phyloP scores from a whole-genome alignment of 2,797 vertebrate genomes.

The Microctenopoma stevenorrisi region DNA sequence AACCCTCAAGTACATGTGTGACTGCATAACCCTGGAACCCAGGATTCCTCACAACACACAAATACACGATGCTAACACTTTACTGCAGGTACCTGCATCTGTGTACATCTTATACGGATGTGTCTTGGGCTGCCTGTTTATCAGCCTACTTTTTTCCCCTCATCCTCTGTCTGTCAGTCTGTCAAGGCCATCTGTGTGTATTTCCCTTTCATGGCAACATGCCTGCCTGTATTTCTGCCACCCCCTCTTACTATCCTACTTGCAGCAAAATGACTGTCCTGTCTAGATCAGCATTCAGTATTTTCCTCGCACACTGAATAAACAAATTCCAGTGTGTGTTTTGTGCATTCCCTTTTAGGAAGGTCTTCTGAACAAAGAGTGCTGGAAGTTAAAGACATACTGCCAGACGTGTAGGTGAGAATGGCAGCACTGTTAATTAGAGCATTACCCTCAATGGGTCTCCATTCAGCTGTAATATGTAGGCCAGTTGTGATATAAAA shows the following conservation, averaged over 20 bases:
- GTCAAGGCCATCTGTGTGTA: conserved; percentile 68
- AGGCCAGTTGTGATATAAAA: conserved; percentile 59
- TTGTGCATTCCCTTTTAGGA: conserved; percentile 36
- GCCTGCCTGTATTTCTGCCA: conserved; percentile 39
- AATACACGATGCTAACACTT: conserved; percentile 13
- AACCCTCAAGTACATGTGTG: background rate
- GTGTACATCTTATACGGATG: conserved; percentile 13
- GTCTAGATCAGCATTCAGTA: conserved; percentile 43
- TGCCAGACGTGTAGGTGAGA: conserved; percentile 48
- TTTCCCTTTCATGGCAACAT: conserved; percentile 63
- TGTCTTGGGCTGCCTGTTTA: conserved; percentile 39
- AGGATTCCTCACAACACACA: conserved; percentile 1
- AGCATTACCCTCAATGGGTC: conserved; percentile 61
- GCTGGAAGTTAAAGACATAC: conserved; percentile 48
- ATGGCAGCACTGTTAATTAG: conserved; percentile 63
- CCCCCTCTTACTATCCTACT: conserved; percentile 49
- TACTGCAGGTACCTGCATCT: conserved; percentile 29
- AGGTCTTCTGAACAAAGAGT: conserved; percentile 37
- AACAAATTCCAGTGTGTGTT: conserved; percentile 33
- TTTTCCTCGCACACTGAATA: conserved; percentile 41
- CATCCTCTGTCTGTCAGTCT: conserved; percentile 72
- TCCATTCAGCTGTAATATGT: conserved; percentile 56
- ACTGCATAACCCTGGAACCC: background rate
- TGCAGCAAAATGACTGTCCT: conserved; percentile 53
- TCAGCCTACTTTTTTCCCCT: conserved; percentile 51